Evolutionary conservation across 2,888 invertebrate genomes (phyloP).

Genomic region (Mimumesa dahlbomi): DNA sequence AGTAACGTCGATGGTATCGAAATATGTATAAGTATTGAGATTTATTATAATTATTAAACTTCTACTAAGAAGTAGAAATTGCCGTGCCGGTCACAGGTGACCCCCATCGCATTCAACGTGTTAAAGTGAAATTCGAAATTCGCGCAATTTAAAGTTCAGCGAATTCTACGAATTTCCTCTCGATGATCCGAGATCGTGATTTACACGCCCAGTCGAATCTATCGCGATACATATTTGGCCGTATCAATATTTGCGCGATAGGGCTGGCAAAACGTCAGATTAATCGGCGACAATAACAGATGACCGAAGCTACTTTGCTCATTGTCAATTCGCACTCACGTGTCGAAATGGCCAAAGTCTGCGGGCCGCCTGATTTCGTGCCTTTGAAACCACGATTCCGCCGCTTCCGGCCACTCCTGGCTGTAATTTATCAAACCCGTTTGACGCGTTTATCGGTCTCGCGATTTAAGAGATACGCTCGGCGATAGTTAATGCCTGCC

Average conservation of each 20-base stretch:
- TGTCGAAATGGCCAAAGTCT: constrained; percentile 21
- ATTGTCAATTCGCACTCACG: constrained; percentile 16
- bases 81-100: too few relatives aligned
- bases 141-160: too few relatives aligned
- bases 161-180: too few relatives aligned
- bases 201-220: not conserved
- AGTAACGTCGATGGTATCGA: too few relatives aligned
- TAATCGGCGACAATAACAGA: constrained; percentile 39
- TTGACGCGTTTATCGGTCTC: constrained; percentile 32
- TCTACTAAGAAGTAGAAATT: too few relatives aligned
- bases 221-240: not conserved
- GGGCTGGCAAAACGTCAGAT: constrained; percentile 22
- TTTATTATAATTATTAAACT: too few relatives aligned
- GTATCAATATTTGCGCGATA: constrained; percentile 20
- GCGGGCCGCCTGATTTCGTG: constrained; percentile 41
- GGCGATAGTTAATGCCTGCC: constrained; percentile 1
- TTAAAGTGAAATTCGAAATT: too few relatives aligned
- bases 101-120: too few relatives aligned
- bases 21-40: too few relatives aligned
- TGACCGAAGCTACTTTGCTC: constrained; percentile 19
- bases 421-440: constrained; percentile 47
- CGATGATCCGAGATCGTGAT: too few relatives aligned
- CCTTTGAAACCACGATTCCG: constrained; percentile 39
- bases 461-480: constrained; percentile 14
- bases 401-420: constrained; percentile 1